Conservation (phyloP, 2,888 invertebrate species). For the Crepidodera aurea region DNA sequence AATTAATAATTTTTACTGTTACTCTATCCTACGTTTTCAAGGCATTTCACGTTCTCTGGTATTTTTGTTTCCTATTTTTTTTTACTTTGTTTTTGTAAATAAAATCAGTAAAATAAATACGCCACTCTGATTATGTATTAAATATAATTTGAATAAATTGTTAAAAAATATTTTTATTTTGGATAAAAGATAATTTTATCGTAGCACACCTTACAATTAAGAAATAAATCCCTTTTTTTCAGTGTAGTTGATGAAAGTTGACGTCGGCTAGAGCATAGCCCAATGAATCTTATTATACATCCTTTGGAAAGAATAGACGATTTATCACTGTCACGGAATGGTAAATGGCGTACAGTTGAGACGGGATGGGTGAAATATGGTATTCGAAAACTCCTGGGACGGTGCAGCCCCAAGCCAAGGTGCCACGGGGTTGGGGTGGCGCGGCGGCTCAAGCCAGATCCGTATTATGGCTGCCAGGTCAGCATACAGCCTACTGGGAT, state of each 20-base stretch:
- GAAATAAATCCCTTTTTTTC: no score
- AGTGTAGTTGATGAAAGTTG: slow-evolving; percentile 6
- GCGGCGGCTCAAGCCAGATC: slow-evolving; percentile 46
- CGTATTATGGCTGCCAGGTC: slow-evolving; percentile 56
- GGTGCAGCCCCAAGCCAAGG: slow-evolving; percentile 43
- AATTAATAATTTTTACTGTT: no score
- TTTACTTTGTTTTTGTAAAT: no score
- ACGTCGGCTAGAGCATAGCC: slow-evolving; percentile 20
- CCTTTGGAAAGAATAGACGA: slow-evolving; percentile 47
- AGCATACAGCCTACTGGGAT: slow-evolving; percentile 51
- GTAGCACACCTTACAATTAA: no score
- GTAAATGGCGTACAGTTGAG: slow-evolving; percentile 43
- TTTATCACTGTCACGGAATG: slow-evolving; percentile 49
- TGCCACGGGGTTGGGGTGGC: slow-evolving; percentile 45
- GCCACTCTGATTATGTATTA: no score
- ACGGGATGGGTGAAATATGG: slow-evolving; percentile 48
- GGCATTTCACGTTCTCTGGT: no score
- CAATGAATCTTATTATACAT: slow-evolving; percentile 45
- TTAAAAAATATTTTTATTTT: no score
- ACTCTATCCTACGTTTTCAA: no score
- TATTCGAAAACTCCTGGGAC: slow-evolving; percentile 48
- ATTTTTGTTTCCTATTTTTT: no score
- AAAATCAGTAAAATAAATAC: no score
- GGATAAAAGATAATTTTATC: no score
- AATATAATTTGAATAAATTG: no score